Percentiles rank a stretch among this genome's conserved stretches.
phyloP scores from a whole-genome alignment of 2,888 invertebrate species.

The Acleris holmiana region DNA sequence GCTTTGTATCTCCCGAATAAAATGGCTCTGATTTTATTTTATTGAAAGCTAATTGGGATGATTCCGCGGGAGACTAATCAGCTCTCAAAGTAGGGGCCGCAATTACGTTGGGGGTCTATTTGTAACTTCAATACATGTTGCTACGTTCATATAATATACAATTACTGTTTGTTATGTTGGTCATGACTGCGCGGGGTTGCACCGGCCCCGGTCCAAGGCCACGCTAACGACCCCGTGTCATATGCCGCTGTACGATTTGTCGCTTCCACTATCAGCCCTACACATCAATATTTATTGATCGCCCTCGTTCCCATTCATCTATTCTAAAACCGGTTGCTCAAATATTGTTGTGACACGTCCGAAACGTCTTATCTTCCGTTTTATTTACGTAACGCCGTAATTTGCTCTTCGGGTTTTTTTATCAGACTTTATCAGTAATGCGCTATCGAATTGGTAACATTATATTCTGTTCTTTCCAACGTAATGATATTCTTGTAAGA shows the following conservation, averaged over 20 bases:
- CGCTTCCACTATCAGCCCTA: constrained; percentile 40
- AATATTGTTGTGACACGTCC: constrained; percentile 28
- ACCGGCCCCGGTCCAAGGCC: constrained; percentile 40
- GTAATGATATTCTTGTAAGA: constrained; percentile 10
- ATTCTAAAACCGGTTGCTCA: constrained; percentile 29
- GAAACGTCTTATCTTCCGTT: constrained; percentile 8
- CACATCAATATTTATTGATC: constrained; percentile 53
- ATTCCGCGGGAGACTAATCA: no score
- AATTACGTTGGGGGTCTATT: no score
- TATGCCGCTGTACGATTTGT: constrained; percentile 39
- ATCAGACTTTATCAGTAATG: constrained; percentile 31
- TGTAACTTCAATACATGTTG: background rate
- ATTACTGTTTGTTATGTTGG: background rate
- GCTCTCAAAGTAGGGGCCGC: no score
- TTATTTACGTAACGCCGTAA: constrained; percentile 14
- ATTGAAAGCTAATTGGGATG: no score
- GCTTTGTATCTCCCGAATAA: no score
- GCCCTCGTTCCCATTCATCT: constrained; percentile 52
- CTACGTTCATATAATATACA: background rate
- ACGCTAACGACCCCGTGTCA: constrained; percentile 49
- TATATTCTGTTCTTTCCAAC: constrained; percentile 9
- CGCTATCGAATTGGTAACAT: constrained; percentile 22
- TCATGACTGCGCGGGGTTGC: constrained; percentile 2
- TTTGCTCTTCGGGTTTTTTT: constrained; percentile 14
- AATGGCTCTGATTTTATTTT: no score